Conservation (phyloP, 2,888 invertebrate genomes). For the Resseliella maxima region DNA sequence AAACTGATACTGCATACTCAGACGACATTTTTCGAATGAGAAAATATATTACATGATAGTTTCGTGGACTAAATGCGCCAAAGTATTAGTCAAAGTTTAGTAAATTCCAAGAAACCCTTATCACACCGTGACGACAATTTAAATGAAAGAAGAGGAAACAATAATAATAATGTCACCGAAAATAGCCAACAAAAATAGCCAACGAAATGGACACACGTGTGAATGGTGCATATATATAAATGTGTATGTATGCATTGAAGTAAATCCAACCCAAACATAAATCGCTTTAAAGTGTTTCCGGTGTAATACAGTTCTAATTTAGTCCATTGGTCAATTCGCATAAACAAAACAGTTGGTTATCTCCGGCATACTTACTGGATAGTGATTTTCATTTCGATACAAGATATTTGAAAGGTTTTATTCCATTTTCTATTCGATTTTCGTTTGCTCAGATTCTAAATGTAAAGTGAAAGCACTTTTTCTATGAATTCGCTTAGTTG, state of each 20-base stretch:
- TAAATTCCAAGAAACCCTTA: background rate
- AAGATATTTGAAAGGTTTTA: background rate
- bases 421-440: background rate
- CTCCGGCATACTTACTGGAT: background rate
- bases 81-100: background rate
- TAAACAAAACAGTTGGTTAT: constrained; percentile 15
- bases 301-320: constrained; percentile 3
- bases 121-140: background rate
- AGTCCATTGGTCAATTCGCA: background rate
- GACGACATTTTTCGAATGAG: background rate
- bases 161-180: too few relatives aligned
- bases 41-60: constrained; percentile 5
- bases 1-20: background rate
- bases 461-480: too few relatives aligned
- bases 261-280: background rate
- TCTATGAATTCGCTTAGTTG: background rate
- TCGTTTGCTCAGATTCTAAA: background rate
- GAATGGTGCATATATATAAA: background rate
- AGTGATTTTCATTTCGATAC: background rate
- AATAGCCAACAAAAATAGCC: background rate
- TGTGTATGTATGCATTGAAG: background rate
- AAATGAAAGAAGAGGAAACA: background rate
- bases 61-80: background rate
- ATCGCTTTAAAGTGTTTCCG: constrained; percentile 39
- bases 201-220: background rate